Conservation (phyloP, 2,888 invertebrate species). For the Geotrupes spiniger region DNA sequence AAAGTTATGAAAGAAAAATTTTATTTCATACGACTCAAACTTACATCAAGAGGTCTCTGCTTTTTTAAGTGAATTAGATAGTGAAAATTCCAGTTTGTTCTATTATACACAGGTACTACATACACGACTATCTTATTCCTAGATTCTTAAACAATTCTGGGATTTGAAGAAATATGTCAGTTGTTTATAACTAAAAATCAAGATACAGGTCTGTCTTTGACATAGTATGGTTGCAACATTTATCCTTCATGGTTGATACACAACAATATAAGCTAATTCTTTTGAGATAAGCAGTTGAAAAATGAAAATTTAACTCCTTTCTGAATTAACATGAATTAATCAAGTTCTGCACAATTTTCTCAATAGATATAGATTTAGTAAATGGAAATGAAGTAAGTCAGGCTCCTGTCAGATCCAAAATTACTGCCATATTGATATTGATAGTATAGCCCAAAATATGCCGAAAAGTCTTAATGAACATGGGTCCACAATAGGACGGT, state of each 20-base stretch:
- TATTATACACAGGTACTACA: conserved; percentile 31
- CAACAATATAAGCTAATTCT: conserved; percentile 26
- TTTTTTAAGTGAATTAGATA: conserved; percentile 28
- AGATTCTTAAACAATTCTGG: conserved; percentile 30
- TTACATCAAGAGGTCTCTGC: conserved; percentile 22
- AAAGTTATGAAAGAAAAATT: conserved; percentile 12
- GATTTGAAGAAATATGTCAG: conserved; percentile 21
- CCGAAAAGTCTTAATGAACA: no score
- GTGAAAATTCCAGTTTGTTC: conserved; percentile 28
- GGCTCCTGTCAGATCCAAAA: conserved; percentile 21
- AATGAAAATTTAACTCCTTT: conserved; percentile 24
- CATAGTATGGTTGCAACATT: conserved; percentile 12
- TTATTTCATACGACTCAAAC: conserved; percentile 9
- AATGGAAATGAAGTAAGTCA: conserved; percentile 15
- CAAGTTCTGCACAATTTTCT: conserved; percentile 20
- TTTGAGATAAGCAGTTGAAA: conserved; percentile 28
- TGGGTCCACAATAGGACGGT: no score
- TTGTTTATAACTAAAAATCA: conserved; percentile 18
- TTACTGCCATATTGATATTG: no score
- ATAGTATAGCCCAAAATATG: no score
- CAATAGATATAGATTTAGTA: conserved; percentile 18
- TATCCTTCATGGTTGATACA: conserved; percentile 12
- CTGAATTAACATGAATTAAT: conserved; percentile 20
- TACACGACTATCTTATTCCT: conserved; percentile 29
- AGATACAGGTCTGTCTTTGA: conserved; percentile 15